These are phyloP conservation scores for Aphidius gifuensis DNA, from an alignment of 1,140 invertebrate species.

Conservation along the genomic window DNA sequence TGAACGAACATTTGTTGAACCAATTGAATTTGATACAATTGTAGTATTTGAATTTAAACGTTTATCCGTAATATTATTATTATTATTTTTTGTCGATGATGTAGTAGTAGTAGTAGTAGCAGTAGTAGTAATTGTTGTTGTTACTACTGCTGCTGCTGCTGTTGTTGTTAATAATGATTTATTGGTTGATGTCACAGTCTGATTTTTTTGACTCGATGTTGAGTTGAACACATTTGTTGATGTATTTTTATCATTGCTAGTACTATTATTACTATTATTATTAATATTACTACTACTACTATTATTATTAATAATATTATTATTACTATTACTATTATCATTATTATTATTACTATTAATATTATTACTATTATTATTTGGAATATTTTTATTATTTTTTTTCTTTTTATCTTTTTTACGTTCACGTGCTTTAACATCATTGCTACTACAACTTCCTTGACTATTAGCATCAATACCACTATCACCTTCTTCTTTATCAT, in stretches of 20 bases:
- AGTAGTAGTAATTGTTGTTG: neutral
- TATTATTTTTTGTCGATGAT: conserved; percentile 4
- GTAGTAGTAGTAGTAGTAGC: neutral
- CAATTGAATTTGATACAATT: conserved; percentile 25
- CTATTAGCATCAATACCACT: conserved; percentile 84
- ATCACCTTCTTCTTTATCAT: conserved; percentile 77
- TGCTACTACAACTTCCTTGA: conserved; percentile 78
- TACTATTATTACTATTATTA: too few relatives aligned
- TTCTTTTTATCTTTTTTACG: conserved; percentile 80
- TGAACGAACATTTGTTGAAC: conserved; percentile 22
- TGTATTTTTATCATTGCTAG: conserved; percentile 39
- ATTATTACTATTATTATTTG: too few relatives aligned
- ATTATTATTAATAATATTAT: too few relatives aligned
- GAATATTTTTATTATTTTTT: conserved; percentile 51
- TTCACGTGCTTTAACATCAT: conserved; percentile 64
- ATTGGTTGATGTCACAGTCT: conserved; percentile 33
- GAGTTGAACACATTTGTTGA: conserved; percentile 37
- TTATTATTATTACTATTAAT: too few relatives aligned
- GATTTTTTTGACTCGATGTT: conserved; percentile 28
- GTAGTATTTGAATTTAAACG: conserved; percentile 21
- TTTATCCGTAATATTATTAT: conserved; percentile 29
- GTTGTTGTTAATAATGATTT: conserved; percentile 34
- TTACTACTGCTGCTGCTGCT: conserved; percentile 25
- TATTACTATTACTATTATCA: too few relatives aligned
- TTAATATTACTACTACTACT: too few relatives aligned